phyloP scores from a whole-genome alignment of 2,797 vertebrate species.

The Hydrocynus forskahlii region DNA sequence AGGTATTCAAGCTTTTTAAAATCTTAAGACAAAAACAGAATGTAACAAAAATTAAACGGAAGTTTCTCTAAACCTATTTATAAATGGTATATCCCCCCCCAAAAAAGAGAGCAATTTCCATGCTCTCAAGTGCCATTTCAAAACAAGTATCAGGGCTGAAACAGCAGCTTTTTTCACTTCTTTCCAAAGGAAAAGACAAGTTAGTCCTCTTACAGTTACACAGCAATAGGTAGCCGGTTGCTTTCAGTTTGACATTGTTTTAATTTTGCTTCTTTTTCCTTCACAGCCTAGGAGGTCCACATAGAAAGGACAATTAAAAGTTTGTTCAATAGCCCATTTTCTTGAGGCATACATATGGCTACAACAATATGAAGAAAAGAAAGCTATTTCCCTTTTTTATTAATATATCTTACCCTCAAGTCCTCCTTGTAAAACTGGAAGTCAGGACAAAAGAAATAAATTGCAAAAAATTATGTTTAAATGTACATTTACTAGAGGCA shows the following conservation, averaged over 20 bases:
- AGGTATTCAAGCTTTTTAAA: not conserved
- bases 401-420: not conserved
- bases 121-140: slow-evolving; percentile 5
- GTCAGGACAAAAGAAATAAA: slow-evolving; percentile 12
- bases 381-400: slow-evolving; percentile 27
- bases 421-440: slow-evolving; percentile 1
- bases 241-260: not conserved
- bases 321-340: slow-evolving; percentile 12
- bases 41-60: not conserved
- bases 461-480: slow-evolving; percentile 19
- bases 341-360: not conserved
- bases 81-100: not conserved
- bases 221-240: not conserved
- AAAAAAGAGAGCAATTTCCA: not conserved
- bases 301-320: slow-evolving; percentile 12
- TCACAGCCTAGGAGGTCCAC: slow-evolving; percentile 26
- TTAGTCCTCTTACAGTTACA: not conserved
- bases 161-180: not conserved
- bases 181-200: not conserved
- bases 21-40: slow-evolving; percentile 2
- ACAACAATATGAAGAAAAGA: slow-evolving; percentile 20
- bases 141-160: slow-evolving; percentile 9
- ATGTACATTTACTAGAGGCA: slow-evolving; percentile 15
- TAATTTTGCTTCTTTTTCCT: not conserved
- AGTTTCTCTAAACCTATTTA: slow-evolving; percentile 13